Conservation (phyloP, 2,113 vertebrate genomes). For the Macquaria australasica region DNA sequence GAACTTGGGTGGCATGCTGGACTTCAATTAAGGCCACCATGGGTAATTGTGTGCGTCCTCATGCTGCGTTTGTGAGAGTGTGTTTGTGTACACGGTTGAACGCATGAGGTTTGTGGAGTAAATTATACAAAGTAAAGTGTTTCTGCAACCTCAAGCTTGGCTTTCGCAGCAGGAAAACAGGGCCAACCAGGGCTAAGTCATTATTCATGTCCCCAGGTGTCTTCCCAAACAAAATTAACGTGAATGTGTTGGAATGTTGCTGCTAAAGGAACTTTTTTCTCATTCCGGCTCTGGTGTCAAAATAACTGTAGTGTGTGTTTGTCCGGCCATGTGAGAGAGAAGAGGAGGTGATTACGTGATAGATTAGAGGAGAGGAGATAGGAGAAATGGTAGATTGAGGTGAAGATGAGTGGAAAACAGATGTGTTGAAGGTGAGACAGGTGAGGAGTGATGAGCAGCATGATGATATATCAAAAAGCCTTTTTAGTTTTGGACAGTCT, state of each 20-base stretch:
- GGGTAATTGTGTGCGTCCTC: neutral
- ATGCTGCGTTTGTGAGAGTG: neutral
- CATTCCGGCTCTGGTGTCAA: constrained; percentile 25
- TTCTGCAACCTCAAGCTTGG: constrained; percentile 43
- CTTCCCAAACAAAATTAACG: constrained; percentile 42
- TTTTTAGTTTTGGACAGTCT: neutral
- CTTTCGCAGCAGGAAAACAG: constrained; percentile 30
- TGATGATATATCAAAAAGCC: constrained; percentile 35
- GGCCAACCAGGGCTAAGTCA: constrained; percentile 36
- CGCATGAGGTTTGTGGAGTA: constrained; percentile 10
- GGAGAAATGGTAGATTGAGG: neutral
- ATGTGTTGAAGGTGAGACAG: constrained; percentile 19
- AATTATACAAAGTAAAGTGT: constrained; percentile 51
- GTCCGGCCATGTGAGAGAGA: neutral
- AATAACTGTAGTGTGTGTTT: constrained; percentile 31
- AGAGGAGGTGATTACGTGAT: constrained; percentile 19
- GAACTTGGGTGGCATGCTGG: neutral
- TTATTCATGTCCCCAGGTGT: constrained; percentile 50
- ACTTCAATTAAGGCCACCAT: neutral
- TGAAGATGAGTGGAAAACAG: neutral
- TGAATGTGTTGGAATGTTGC: constrained; percentile 13
- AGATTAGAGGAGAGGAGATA: constrained; percentile 23
- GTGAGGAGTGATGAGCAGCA: constrained; percentile 25
- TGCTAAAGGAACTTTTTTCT: constrained; percentile 41
- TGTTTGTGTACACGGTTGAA: neutral